Evolutionary conservation across 1,140 invertebrate species (phyloP), one percentile per base, ranked within the genome.

Genomic region (Ctenoplectra terminalis): DNA sequence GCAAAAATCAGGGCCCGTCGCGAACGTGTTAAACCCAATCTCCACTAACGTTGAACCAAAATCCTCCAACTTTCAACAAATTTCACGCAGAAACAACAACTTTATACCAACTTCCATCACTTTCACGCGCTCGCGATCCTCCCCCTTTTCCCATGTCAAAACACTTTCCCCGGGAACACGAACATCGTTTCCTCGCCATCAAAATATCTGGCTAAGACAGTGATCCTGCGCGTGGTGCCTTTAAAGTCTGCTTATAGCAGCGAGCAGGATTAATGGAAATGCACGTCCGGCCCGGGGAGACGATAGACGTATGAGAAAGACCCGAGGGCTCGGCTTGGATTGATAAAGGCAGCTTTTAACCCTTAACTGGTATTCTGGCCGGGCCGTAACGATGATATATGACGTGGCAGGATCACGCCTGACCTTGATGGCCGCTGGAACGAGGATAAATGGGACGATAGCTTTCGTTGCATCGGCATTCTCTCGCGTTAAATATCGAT

Each of bases 281-380:
- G 70, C 83, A 78, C 74, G 84, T 82, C 83, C 78, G 58, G 78
- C 11, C 23, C 60, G 31, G 60, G 69, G 58, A 64, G 56, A 20
- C 83, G 84, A 79, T 86, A 43, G 70, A 78, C 80, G 85, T 86
- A 85, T 86, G 83, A 86, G 85, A 86, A 87, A 86, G 80, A 78
- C 80, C 85, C 74, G 69, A 60, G 84, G 80, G 84, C 67, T 79
- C 70, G 69, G 29, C 67, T 11, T n/a, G 60, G 85, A 87, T 83
- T 83, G 85, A 87, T 87, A 86, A 86, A 87, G 85, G 79, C 84
- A 76, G 85, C 85, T 86, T 87, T 87, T 87, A 87, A 87, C 85
- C 85, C 84, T 87, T 87, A 87, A 86, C 85, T 87, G 84, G 80
- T 86, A 82, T 86, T 86, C 80, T 63, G 72, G 69, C 71, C 76